Evolutionary conservation across 2,888 invertebrate genomes (phyloP).

Genomic region (Pterobdella sp.): DNA sequence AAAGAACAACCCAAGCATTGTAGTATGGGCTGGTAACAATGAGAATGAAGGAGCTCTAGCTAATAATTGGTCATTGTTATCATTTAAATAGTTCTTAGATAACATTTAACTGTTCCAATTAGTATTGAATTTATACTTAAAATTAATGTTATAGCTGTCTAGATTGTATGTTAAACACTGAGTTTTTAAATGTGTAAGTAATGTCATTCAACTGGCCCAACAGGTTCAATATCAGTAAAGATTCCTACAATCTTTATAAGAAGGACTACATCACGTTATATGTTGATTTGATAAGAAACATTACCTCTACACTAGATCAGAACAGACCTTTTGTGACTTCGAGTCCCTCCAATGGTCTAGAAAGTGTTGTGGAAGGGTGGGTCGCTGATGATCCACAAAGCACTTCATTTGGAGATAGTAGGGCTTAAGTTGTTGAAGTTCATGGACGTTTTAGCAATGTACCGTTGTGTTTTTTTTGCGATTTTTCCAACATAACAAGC

Average conservation of each 20-base stretch:
- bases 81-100: no score
- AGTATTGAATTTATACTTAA: no score
- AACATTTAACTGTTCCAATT: no score
- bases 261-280: conserved; percentile 61
- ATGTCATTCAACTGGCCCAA: neutral
- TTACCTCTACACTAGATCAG: conserved; percentile 54
- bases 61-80: conserved; percentile 69
- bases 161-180: no score
- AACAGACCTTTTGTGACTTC: conserved; percentile 69
- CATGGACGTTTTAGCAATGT: no score
- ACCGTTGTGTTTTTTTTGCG: no score
- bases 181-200: no score
- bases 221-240: conserved; percentile 24
- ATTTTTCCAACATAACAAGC: no score
- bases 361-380: conserved; percentile 61
- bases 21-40: conserved; percentile 87
- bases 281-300: conserved; percentile 39
- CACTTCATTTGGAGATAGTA: conserved; percentile 74
- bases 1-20: conserved; percentile 76
- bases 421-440: no score
- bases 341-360: conserved; percentile 63
- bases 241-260: conserved; percentile 52
- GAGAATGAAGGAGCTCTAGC: conserved; percentile 86
- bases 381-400: conserved; percentile 71
- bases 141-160: no score